A percentile compares a stretch with the other conserved stretches of the same genome.
Conservation (phyloP, 2,888 invertebrate genomes). For the Cryptus armator region DNA sequence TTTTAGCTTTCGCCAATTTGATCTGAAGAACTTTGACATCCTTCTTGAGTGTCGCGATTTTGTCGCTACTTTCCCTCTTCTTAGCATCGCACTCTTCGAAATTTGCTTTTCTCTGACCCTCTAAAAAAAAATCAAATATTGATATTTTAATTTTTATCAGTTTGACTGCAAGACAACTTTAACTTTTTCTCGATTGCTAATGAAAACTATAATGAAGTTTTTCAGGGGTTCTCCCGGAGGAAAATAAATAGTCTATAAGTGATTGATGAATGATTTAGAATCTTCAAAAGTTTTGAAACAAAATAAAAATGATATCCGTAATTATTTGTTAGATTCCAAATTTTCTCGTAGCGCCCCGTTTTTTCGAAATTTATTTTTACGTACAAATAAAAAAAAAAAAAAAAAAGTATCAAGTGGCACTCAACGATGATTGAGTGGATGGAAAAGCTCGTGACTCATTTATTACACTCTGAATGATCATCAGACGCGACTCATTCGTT, state of each 20-base stretch:
- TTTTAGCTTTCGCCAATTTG: constrained; percentile 87
- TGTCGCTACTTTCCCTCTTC: constrained; percentile 90
- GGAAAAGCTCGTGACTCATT: constrained; percentile 59
- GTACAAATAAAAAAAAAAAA: constrained; percentile 87
- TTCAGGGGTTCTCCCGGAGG: too few species aligned
- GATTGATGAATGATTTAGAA: too few species aligned
- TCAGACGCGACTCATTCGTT: constrained; percentile 59
- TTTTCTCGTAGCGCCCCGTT: constrained; percentile 18
- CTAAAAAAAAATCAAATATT: constrained; percentile 84
- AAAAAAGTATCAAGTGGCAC: not conserved
- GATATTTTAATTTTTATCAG: not conserved
- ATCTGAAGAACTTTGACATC: constrained; percentile 89
- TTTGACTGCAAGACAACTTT: too few species aligned
- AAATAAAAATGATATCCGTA: not conserved
- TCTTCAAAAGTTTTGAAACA: too few species aligned
- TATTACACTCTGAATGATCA: constrained; percentile 54
- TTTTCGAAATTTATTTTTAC: constrained; percentile 92
- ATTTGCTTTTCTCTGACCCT: constrained; percentile 94
- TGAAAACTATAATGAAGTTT: too few species aligned
- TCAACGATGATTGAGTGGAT: constrained; percentile 42
- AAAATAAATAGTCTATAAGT: too few species aligned
- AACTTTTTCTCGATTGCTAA: too few species aligned
- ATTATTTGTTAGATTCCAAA: not conserved
- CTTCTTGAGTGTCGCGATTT: constrained; percentile 90
- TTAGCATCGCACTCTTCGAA: constrained; percentile 93